Conservation (phyloP, 2,113 vertebrate species). For the Saguinus midas region DNA sequence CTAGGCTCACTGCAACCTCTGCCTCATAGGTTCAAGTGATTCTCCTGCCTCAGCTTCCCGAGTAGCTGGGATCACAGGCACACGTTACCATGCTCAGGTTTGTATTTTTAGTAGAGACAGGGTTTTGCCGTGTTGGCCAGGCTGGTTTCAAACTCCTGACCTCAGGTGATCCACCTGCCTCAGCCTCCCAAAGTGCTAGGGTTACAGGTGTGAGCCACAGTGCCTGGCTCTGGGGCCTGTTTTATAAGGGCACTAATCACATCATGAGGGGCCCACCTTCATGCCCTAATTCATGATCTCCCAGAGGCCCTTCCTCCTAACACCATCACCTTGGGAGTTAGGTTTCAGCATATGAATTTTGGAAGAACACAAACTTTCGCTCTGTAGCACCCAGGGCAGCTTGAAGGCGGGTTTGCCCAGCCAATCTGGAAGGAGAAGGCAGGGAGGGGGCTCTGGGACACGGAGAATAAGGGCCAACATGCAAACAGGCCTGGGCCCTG, state of each 20-base stretch:
- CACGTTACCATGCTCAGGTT: too few species aligned
- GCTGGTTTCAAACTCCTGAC: too few species aligned
- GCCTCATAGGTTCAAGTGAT: too few species aligned
- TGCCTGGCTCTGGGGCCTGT: not conserved
- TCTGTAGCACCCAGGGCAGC: not conserved
- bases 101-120: too few species aligned
- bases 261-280: too few species aligned
- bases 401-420: fast-evolving
- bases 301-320: not conserved
- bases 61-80: too few species aligned
- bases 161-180: too few species aligned
- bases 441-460: not conserved
- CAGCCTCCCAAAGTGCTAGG: too few species aligned
- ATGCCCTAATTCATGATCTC: not conserved
- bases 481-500: not conserved
- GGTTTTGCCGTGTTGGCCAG: too few species aligned
- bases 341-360: not conserved
- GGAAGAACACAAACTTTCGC: not conserved
- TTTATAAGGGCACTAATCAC: not conserved
- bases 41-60: too few species aligned
- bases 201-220: too few species aligned
- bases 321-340: not conserved
- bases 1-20: too few species aligned
- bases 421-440: not conserved
- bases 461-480: not conserved